phyloP scores from a whole-genome alignment of 2,797 vertebrate genomes.

The Zalophus californianus region DNA sequence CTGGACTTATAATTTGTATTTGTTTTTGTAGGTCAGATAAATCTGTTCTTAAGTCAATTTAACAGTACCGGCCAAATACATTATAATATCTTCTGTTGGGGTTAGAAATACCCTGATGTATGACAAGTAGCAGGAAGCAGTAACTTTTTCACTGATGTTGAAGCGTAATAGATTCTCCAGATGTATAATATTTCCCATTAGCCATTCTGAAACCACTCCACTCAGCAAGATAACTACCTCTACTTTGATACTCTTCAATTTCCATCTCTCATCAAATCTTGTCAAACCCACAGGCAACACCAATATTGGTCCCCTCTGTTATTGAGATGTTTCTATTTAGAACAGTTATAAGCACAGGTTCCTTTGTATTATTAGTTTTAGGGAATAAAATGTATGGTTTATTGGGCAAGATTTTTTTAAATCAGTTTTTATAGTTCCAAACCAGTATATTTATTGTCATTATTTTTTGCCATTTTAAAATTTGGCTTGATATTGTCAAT shows the following conservation, averaged over 20 bases:
- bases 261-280: constrained; percentile 66
- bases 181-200: constrained; percentile 36
- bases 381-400: constrained; percentile 57
- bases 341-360: constrained; percentile 22
- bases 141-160: constrained; percentile 51
- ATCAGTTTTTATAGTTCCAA: constrained; percentile 67
- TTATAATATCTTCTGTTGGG: not conserved
- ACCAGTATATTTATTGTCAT: constrained; percentile 43
- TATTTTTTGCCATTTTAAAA: constrained; percentile 58
- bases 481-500: not conserved
- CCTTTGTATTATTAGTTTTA: constrained; percentile 63
- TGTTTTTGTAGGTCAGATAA: constrained; percentile 56
- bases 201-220: constrained; percentile 54
- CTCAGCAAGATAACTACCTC: constrained; percentile 9
- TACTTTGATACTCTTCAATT: constrained; percentile 59
- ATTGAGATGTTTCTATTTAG: constrained; percentile 65
- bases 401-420: constrained; percentile 32
- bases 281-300: constrained; percentile 69
- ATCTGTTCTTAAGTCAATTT: constrained; percentile 60
- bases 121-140: not conserved
- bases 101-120: constrained; percentile 53
- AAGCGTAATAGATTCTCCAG: constrained; percentile 13
- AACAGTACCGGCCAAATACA: constrained; percentile 46
- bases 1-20: constrained; percentile 60
- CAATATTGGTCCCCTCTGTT: constrained; percentile 64